These are phyloP conservation scores for Chelon auratus DNA, from an alignment of 2,797 vertebrate species.

Conservation along the genomic window DNA sequence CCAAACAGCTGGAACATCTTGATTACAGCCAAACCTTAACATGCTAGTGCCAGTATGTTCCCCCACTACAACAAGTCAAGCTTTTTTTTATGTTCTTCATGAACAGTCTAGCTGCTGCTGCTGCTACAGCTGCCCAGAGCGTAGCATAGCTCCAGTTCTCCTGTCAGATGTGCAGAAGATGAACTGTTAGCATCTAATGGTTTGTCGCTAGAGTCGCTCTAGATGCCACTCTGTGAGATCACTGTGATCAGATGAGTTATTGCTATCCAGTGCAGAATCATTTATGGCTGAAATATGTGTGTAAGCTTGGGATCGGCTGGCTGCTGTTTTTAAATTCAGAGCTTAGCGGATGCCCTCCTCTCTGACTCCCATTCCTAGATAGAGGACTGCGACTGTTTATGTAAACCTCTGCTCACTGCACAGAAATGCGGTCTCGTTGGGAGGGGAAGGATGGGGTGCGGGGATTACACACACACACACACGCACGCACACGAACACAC, in stretches of 20 bases:
- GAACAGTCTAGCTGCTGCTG: too few relatives aligned
- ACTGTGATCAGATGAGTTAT: constrained; percentile 6
- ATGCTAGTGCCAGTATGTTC: too few relatives aligned
- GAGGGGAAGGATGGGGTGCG: constrained; percentile 39
- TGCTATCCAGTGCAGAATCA: constrained; percentile 3
- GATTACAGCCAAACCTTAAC: too few relatives aligned
- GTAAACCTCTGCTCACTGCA: constrained; percentile 69
- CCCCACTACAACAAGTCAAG: too few relatives aligned
- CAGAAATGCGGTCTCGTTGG: constrained; percentile 64
- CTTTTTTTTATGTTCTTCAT: too few relatives aligned
- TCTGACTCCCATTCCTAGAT: constrained; percentile 61
- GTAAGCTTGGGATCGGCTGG: background rate
- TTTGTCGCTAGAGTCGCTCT: background rate
- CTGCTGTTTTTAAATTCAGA: constrained; percentile 21
- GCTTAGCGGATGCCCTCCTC: constrained; percentile 37
- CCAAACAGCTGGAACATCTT: too few relatives aligned
- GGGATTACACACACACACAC: constrained; percentile 14
- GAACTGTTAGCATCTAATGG: background rate
- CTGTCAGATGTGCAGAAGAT: background rate
- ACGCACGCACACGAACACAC: constrained; percentile 5
- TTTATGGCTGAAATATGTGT: background rate
- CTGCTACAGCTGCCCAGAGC: too few relatives aligned
- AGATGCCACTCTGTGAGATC: background rate
- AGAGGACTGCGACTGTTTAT: constrained; percentile 62
- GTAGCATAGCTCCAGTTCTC: background rate